Percentiles rank a stretch among this genome's conserved stretches.
These are phyloP conservation scores for Merluccius polli DNA, from an alignment of 2,797 vertebrate genomes.

Conservation along the genomic window DNA sequence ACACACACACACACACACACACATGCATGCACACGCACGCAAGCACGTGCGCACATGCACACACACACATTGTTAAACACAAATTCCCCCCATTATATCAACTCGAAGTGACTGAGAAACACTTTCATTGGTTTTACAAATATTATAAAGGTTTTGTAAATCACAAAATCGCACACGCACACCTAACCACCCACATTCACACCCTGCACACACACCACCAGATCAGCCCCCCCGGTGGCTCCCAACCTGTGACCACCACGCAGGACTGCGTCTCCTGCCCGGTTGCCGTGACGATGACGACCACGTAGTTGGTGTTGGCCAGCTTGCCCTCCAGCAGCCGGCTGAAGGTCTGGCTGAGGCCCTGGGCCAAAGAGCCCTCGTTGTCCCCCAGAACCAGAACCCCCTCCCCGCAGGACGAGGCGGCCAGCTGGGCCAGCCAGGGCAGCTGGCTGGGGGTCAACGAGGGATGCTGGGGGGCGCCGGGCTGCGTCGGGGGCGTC, in stretches of 20 bases:
- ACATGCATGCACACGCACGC: background rate
- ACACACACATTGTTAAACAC: background rate
- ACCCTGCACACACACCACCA: background rate
- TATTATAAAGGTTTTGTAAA: background rate
- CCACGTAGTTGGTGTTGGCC: constrained; percentile 88
- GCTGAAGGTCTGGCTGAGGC: constrained; percentile 86
- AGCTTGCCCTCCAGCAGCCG: constrained; percentile 83
- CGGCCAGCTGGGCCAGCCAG: constrained; percentile 92
- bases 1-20: constrained; percentile 8
- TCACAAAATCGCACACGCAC: background rate
- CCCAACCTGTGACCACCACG: constrained; percentile 83
- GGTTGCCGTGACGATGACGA: constrained; percentile 84
- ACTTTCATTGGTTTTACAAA: background rate
- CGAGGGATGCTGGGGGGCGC: constrained; percentile 59
- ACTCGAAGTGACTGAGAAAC: background rate
- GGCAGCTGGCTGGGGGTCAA: constrained; percentile 83
- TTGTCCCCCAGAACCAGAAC: constrained; percentile 87
- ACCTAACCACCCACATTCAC: background rate
- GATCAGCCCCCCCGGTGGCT: constrained; percentile 6
- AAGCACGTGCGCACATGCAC: background rate
- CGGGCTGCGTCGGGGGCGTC: constrained; percentile 56
- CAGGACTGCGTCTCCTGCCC: constrained; percentile 88
- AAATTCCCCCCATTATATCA: background rate
- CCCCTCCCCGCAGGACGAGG: constrained; percentile 88
- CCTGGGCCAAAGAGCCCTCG: constrained; percentile 82